Base-by-base conservation (phyloP, 2,797 vertebrate species). In the Rhincodon typus region DNA sequence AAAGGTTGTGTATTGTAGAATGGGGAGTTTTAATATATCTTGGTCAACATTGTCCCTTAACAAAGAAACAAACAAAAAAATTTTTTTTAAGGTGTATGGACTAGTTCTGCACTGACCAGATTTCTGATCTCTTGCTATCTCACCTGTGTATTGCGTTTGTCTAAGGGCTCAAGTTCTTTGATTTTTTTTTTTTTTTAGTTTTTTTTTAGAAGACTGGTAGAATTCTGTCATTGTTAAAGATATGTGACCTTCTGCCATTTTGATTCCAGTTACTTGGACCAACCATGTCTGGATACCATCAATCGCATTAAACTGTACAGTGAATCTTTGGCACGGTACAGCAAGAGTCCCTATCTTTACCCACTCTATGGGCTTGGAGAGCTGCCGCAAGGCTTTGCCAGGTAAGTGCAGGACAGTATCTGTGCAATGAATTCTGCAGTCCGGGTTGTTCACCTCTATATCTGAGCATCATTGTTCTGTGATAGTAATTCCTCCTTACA, bases 331-430 rank as follows among this genome's bases (percentile, higher is more conserved):
- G 96, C 97, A 3, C 97, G 97, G 21, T 97, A 97, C 96, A 97
- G 95, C 96, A 95, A 96, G 96, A 98, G 98, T 96, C 98, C 98
- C 0, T 98, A 97, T 95, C 96, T 98, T 67, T 98, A 98, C 95
- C 98, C 98, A 0, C 95, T 98, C 87, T 97, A 98, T 0, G 98
- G 98, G 4, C 97, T 98, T n/a, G 97, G 97, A 0, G 98, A 98
- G 95, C 96, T 98, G 87, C 97, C 97, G 0, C 98, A 98, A 96
- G 98, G 97, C 84, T 98, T 98, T 95, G 97, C 97, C 96, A 98
- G 98, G 98, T 98, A 93, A 96, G 8, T 72, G 70, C 34, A 7
- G 27, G 13, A 34, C 34, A 7, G 13, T 13, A 34, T 72, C 69
- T 69, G 90, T 93, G 19, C 12, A 69, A 67, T 93, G 19, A 23